Percentiles rank a stretch among this genome's conserved stretches.
phyloP scores from a whole-genome alignment of 2,113 vertebrate genomes.

The Ovis canadensis region DNA sequence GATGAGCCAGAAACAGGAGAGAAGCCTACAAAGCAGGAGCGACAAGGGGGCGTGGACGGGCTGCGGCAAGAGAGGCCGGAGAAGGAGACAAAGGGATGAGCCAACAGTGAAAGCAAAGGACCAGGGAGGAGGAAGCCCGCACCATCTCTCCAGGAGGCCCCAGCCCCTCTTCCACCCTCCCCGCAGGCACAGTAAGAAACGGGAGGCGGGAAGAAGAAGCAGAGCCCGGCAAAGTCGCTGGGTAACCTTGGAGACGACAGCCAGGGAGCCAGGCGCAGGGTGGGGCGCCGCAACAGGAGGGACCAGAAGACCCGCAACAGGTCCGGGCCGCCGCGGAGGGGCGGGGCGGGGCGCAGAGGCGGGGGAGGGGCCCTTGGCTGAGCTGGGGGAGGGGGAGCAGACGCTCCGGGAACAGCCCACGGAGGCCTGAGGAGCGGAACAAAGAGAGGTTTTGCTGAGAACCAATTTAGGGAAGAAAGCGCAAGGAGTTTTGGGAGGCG shows the following conservation, averaged over 20 bases:
- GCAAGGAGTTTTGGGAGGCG: background rate
- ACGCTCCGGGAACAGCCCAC: background rate
- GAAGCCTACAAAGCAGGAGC: background rate
- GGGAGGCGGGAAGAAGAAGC: constrained; percentile 12
- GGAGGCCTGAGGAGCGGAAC: background rate
- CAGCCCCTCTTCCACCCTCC: background rate
- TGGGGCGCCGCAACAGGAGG: background rate
- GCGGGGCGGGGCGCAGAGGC: background rate
- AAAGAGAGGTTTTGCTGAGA: background rate
- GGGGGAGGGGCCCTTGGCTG: background rate
- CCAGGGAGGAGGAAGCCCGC: background rate
- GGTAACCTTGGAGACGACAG: constrained; percentile 78
- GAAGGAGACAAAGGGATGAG: background rate
- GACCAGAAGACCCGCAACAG: background rate
- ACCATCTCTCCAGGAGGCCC: background rate
- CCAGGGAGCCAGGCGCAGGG: constrained; percentile 1
- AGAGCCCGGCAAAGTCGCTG: background rate
- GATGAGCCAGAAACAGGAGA: background rate
- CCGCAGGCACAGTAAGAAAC: background rate
- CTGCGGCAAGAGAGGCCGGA: background rate
- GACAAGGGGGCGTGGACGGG: background rate
- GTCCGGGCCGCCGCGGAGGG: rapidly evolving
- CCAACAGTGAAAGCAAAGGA: background rate
- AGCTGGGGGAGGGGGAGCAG: background rate
- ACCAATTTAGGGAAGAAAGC: background rate